A percentile compares a stretch with the other conserved stretches of the same genome.
Evolutionary conservation across 2,888 invertebrate species (phyloP).

Genomic region (Nycteola revayana): DNA sequence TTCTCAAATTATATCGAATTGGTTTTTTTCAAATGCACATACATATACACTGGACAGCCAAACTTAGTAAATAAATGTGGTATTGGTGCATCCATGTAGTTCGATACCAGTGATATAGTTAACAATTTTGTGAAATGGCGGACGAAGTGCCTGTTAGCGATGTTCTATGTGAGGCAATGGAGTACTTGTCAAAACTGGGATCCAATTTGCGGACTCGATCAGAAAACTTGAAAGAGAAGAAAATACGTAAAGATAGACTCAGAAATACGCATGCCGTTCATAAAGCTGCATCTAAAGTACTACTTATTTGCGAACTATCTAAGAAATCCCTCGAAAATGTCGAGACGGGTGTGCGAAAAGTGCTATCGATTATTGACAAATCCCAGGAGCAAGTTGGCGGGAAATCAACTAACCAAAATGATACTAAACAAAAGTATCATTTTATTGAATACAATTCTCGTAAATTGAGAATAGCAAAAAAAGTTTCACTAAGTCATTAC

Average conservation of each 20-base stretch:
- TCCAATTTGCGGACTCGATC: conserved; percentile 64
- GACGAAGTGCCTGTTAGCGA: conserved; percentile 62
- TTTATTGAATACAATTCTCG: conserved; percentile 50
- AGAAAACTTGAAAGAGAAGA: conserved; percentile 61
- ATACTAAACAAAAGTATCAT: conserved; percentile 31
- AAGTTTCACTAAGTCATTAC: conserved; percentile 58
- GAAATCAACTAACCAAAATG: conserved; percentile 24
- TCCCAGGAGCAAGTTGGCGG: conserved; percentile 45
- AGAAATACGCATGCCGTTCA: conserved; percentile 64
- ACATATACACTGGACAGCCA: conserved; percentile 3
- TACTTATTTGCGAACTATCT: conserved; percentile 71
- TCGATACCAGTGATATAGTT: conserved; percentile 2
- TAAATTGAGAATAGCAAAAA: conserved; percentile 54
- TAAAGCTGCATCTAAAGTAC: conserved; percentile 67
- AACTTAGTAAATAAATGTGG: background rate
- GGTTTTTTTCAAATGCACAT: no score
- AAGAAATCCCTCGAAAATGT: conserved; percentile 73
- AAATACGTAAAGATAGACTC: conserved; percentile 58
- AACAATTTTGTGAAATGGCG: conserved; percentile 53
- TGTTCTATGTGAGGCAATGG: conserved; percentile 68
- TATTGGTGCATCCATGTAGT: conserved; percentile 4
- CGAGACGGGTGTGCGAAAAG: conserved; percentile 59
- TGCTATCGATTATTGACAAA: conserved; percentile 46
- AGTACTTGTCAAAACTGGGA: conserved; percentile 72
- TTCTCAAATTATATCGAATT: no score